Conservation (phyloP, 2,113 vertebrate genomes). For the Hemiscyllium ocellatum region DNA sequence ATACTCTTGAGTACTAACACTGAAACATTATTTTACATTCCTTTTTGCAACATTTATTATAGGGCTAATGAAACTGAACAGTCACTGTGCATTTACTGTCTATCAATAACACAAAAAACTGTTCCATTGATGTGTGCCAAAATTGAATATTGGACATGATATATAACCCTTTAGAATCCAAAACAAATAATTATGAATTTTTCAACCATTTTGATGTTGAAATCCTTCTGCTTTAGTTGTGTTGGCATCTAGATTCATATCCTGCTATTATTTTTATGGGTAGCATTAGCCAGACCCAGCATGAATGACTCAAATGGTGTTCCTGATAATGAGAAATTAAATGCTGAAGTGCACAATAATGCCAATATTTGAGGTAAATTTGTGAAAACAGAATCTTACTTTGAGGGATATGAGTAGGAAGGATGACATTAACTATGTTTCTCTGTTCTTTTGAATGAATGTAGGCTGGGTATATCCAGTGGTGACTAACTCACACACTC, state of each 20-base stretch:
- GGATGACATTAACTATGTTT: not conserved
- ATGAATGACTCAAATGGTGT: too few species aligned
- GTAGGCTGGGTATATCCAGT: too few species aligned
- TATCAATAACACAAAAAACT: not conserved
- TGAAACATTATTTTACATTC: conserved; percentile 16
- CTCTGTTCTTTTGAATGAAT: too few species aligned
- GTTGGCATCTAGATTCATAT: too few species aligned
- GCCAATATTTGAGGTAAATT: not conserved
- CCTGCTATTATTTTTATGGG: too few species aligned
- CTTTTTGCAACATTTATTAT: not conserved
- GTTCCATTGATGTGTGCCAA: not conserved
- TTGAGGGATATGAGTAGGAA: not conserved
- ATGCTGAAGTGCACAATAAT: not conserved
- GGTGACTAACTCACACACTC: too few species aligned
- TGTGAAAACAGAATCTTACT: not conserved
- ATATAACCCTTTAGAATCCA: not conserved
- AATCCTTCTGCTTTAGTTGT: not conserved
- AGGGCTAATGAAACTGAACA: conserved; percentile 15
- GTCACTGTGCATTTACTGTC: not conserved
- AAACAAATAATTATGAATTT: conserved; percentile 1
- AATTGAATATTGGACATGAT: not conserved
- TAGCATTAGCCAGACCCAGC: too few species aligned
- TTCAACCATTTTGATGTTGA: not conserved
- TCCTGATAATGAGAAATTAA: not conserved
- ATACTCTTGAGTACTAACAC: not conserved